Percentiles rank a stretch among this genome's conserved stretches.
These are phyloP conservation scores for Apamea monoglypha DNA, from an alignment of 2,888 invertebrate genomes.

Conservation along the genomic window DNA sequence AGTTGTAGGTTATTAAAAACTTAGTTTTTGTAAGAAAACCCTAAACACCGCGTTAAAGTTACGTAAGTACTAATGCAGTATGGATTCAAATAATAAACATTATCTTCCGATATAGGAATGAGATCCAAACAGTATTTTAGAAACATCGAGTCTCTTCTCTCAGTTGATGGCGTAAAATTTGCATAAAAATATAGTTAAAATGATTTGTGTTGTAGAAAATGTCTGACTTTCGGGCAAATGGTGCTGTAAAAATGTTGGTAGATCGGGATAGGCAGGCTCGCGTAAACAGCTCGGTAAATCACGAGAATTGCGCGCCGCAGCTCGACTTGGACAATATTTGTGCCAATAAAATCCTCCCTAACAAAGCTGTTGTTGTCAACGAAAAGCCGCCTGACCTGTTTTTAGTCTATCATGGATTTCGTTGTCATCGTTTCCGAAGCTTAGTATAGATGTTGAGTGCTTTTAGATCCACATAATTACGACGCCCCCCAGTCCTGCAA, in stretches of 20 bases:
- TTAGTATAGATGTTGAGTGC: constrained; percentile 64
- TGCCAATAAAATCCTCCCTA: constrained; percentile 88
- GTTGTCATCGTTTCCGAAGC: constrained; percentile 75
- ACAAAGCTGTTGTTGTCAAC: constrained; percentile 89
- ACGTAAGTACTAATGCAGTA: background rate
- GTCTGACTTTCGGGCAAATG: constrained; percentile 81
- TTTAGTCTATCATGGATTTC: constrained; percentile 82
- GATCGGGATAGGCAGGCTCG: constrained; percentile 82
- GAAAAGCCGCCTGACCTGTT: constrained; percentile 86
- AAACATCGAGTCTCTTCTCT: constrained; percentile 60
- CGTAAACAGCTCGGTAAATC: constrained; percentile 89
- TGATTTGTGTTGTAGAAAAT: constrained; percentile 84
- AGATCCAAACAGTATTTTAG: constrained; percentile 64
- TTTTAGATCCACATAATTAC: constrained; percentile 51
- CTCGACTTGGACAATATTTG: constrained; percentile 89
- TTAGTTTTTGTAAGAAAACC: background rate
- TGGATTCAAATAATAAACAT: constrained; percentile 38
- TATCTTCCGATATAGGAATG: constrained; percentile 54
- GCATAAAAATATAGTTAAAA: constrained; percentile 82
- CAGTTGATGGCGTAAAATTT: constrained; percentile 71
- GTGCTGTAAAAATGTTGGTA: constrained; percentile 85
- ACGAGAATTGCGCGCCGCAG: constrained; percentile 84
- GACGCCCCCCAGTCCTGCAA: background rate
- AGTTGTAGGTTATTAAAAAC: constrained; percentile 17
- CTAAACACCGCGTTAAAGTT: background rate